phyloP scores from a whole-genome alignment of 1,140 invertebrate genomes.

The Grapholita molesta region DNA sequence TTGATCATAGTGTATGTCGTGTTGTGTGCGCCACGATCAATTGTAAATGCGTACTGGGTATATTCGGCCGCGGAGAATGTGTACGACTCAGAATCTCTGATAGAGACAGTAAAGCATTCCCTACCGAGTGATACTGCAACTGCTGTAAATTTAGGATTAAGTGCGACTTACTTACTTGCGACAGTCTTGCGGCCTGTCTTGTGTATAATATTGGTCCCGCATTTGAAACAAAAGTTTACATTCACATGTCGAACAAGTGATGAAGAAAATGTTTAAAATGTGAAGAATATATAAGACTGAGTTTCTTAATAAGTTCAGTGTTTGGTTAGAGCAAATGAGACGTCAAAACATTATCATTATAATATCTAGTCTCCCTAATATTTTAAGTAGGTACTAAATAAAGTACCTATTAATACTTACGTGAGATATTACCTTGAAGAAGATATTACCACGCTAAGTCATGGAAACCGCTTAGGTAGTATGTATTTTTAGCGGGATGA shows the following conservation, averaged over 20 bases:
- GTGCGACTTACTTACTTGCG: conserved; percentile 49
- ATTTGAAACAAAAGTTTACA: conserved; percentile 49
- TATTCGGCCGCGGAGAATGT: conserved; percentile 37
- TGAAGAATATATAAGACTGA: neutral
- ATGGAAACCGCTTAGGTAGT: too few species aligned
- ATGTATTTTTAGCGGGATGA: too few species aligned
- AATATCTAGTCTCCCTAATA: neutral
- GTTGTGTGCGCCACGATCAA: conserved; percentile 57
- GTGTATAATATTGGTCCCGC: conserved; percentile 51
- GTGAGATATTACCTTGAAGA: neutral
- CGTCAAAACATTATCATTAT: neutral
- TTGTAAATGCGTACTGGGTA: conserved; percentile 47
- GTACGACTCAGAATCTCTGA: conserved; percentile 27
- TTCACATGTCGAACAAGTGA: conserved; percentile 38
- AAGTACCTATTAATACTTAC: neutral
- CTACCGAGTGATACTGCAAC: conserved; percentile 30
- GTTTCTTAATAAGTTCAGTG: neutral
- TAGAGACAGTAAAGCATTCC: conserved; percentile 29
- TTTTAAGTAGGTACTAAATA: neutral
- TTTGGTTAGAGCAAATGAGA: neutral
- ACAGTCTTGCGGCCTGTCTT: conserved; percentile 52
- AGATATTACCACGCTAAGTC: too few species aligned
- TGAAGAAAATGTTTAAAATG: conserved; percentile 30
- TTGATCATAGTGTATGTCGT: conserved; percentile 58
- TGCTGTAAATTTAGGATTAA: conserved; percentile 51